Conservation (phyloP, 2,888 invertebrate genomes). For the Biston betularia region DNA sequence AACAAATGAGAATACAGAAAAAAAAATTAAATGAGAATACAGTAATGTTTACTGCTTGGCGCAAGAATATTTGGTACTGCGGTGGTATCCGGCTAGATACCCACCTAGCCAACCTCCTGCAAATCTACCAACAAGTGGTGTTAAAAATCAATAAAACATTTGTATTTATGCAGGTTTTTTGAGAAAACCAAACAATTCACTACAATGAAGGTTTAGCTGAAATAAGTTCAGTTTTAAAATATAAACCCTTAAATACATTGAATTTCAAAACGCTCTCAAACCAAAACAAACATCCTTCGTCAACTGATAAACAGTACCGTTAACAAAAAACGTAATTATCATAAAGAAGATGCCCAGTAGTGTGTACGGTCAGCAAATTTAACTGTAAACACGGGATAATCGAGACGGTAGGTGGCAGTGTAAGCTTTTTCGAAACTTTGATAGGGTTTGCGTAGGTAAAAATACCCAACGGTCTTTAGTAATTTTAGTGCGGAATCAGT, state of each 20-base stretch:
- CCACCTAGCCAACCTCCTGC: too few species aligned
- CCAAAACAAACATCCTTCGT: conserved; percentile 41
- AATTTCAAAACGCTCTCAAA: conserved; percentile 23
- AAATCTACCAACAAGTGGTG: too few species aligned
- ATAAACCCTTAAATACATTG: conserved; percentile 1
- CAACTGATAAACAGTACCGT: conserved; percentile 53
- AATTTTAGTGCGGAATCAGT: too few species aligned
- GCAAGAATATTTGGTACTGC: too few species aligned
- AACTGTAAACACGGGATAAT: conserved; percentile 69
- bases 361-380: conserved; percentile 69
- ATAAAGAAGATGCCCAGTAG: conserved; percentile 66
- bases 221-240: background rate
- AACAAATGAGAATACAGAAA: too few species aligned
- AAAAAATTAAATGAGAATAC: too few species aligned
- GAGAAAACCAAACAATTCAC: too few species aligned
- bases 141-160: too few species aligned
- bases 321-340: conserved; percentile 73
- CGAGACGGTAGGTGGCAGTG: conserved; percentile 63
- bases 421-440: conserved; percentile 72
- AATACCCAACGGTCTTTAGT: background rate
- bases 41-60: too few species aligned
- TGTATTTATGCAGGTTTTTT: too few species aligned
- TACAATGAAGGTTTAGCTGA: background rate
- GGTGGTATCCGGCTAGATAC: too few species aligned
- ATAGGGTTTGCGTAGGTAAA: conserved; percentile 56